Percentiles rank a stretch among this genome's conserved stretches.
phyloP scores from a whole-genome alignment of 2,113 vertebrate genomes.

The Blennius ocellaris region DNA sequence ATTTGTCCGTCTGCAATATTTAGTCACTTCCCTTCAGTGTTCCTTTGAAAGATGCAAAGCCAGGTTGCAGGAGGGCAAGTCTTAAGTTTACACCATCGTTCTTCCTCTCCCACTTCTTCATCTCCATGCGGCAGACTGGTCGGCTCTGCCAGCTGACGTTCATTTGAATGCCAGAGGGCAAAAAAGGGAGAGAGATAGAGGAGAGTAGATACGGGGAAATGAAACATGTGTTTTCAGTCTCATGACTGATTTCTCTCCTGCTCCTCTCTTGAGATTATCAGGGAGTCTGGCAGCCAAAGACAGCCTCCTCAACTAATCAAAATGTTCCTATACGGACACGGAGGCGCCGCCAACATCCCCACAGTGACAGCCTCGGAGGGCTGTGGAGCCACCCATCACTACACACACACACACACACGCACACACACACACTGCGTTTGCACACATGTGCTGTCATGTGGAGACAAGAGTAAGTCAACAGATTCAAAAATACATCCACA shows the following conservation, averaged over 20 bases:
- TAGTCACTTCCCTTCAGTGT: not conserved
- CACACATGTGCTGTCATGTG: slow-evolving; percentile 5
- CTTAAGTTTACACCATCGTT: not conserved
- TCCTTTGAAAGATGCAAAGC: not conserved
- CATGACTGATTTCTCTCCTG: slow-evolving; percentile 55
- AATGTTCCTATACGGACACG: slow-evolving; percentile 50
- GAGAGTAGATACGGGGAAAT: slow-evolving; percentile 45
- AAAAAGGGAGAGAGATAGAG: slow-evolving; percentile 37
- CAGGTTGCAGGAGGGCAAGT: not conserved
- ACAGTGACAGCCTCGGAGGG: slow-evolving; percentile 34
- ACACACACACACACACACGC: slow-evolving; percentile 15
- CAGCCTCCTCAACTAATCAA: slow-evolving; percentile 50
- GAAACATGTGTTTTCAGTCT: slow-evolving; percentile 74
- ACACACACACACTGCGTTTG: too few species aligned
- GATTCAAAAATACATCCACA: not conserved
- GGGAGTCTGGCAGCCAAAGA: slow-evolving; percentile 64
- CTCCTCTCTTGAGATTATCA: slow-evolving; percentile 67
- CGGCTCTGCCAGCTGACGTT: slow-evolving; percentile 60
- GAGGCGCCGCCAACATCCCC: slow-evolving; percentile 32
- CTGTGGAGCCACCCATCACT: slow-evolving; percentile 46
- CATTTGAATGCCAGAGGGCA: slow-evolving; percentile 57
- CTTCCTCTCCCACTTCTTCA: slow-evolving; percentile 47
- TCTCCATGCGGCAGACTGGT: slow-evolving; percentile 45
- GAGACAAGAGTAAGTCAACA: not conserved
- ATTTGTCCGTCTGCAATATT: slow-evolving; percentile 7